Conservation (phyloP, 2,113 vertebrate genomes). For the Lethenteron reissneri region DNA sequence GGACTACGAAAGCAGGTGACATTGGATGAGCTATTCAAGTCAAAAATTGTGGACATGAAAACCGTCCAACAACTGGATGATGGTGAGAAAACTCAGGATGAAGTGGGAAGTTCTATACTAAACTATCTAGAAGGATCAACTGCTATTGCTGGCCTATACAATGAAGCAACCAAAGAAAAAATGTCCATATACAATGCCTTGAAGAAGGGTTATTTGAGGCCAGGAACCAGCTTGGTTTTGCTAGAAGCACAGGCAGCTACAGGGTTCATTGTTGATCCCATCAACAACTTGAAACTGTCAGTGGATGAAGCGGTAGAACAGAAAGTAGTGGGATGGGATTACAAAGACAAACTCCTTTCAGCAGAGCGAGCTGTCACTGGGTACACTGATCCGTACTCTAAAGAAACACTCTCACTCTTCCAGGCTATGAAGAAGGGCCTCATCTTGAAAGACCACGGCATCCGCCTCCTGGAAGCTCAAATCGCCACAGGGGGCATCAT, state of each 20-base stretch:
- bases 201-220: slow-evolving; percentile 90
- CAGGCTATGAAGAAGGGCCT: slow-evolving; percentile 96
- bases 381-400: slow-evolving; percentile 75
- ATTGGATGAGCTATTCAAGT: slow-evolving; percentile 57
- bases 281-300: slow-evolving; percentile 72
- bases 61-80: slow-evolving; percentile 48
- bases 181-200: slow-evolving; percentile 88
- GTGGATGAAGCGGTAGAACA: slow-evolving; percentile 67
- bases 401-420: slow-evolving; percentile 81
- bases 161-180: slow-evolving; percentile 71
- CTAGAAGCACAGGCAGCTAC: slow-evolving; percentile 84
- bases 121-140: slow-evolving; percentile 75
- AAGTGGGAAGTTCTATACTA: slow-evolving; percentile 43
- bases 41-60: slow-evolving; percentile 53
- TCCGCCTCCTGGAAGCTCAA: slow-evolving; percentile 81
- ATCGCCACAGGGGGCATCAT: slow-evolving; percentile 41
- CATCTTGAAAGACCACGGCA: slow-evolving; percentile 83
- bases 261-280: slow-evolving; percentile 77
- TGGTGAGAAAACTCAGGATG: slow-evolving; percentile 53
- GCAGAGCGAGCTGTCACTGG: slow-evolving; percentile 81
- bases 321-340: slow-evolving; percentile 85
- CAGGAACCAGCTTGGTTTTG: slow-evolving; percentile 80
- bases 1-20: slow-evolving; percentile 78
- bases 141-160: slow-evolving; percentile 64
- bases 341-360: slow-evolving; percentile 88